Conservation (phyloP, 2,113 vertebrate genomes). For the Chlorodrepanis virens region DNA sequence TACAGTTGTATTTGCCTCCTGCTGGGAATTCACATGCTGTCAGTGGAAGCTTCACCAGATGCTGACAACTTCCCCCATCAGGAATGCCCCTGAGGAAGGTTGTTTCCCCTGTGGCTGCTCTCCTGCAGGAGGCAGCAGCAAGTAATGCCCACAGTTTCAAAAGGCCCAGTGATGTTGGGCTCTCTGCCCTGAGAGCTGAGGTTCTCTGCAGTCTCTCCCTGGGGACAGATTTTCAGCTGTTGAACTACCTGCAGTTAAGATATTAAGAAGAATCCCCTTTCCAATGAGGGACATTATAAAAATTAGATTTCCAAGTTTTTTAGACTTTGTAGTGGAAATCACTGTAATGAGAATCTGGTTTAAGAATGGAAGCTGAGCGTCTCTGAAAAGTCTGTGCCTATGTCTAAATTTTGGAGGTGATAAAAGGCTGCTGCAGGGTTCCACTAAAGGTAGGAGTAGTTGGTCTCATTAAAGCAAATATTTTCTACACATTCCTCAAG, state of each 20-base stretch:
- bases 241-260: background rate
- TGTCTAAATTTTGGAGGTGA: background rate
- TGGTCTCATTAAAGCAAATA: background rate
- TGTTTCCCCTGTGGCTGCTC: background rate
- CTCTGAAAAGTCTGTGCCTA: background rate
- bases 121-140: background rate
- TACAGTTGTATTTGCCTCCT: background rate
- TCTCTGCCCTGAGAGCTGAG: background rate
- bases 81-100: background rate
- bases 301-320: background rate
- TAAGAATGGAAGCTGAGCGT: background rate
- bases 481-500: background rate
- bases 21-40: background rate
- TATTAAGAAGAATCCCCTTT: background rate
- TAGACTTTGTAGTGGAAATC: background rate
- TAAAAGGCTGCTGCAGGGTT: background rate
- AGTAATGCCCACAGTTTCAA: background rate
- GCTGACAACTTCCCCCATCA: background rate
- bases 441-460: background rate
- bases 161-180: background rate
- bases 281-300: background rate
- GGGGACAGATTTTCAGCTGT: background rate
- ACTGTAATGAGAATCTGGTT: background rate
- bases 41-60: background rate
- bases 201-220: background rate